Percentiles rank a stretch among this genome's conserved stretches.
phyloP scores from a whole-genome alignment of 2,888 invertebrate genomes.

The Lissocephala sabroskyi region DNA sequence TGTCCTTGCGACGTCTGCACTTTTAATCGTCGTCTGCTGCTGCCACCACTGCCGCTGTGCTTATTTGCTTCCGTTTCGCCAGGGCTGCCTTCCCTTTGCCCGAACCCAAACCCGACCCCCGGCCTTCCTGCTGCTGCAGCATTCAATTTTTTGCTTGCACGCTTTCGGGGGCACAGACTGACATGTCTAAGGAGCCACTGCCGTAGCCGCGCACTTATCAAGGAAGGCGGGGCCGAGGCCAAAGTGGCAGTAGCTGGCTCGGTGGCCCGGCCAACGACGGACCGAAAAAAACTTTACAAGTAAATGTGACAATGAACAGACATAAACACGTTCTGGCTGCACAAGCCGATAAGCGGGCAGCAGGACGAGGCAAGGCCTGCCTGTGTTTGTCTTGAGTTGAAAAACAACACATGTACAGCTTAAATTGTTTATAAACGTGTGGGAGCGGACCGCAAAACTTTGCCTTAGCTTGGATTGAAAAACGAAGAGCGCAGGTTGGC shows the following conservation, averaged over 20 bases:
- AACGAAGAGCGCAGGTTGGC: constrained; percentile 1
- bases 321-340: constrained; percentile 57
- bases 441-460: constrained; percentile 1
- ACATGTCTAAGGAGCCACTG: constrained; percentile 8
- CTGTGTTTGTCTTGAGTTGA: constrained; percentile 39
- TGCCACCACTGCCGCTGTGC: constrained; percentile 23
- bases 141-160: constrained; percentile 29
- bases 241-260: constrained; percentile 38
- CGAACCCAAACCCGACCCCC: too few species aligned
- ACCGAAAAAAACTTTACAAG: constrained; percentile 44
- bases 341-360: constrained; percentile 36
- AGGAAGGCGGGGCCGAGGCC: constrained; percentile 25
- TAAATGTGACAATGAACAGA: constrained; percentile 61
- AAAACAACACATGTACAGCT: constrained; percentile 51
- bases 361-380: constrained; percentile 1
- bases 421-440: constrained; percentile 49
- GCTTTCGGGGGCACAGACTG: neutral
- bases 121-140: constrained; percentile 29
- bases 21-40: constrained; percentile 43
- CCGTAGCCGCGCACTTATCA: constrained; percentile 30
- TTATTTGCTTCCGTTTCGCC: constrained; percentile 46
- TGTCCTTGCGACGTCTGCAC: constrained; percentile 50
- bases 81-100: too few species aligned
- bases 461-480: too few species aligned
- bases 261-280: constrained; percentile 11